Evolutionary conservation across 92 coral and sea anemone species (phyloP).

Genomic region (Phenganax marumi): DNA sequence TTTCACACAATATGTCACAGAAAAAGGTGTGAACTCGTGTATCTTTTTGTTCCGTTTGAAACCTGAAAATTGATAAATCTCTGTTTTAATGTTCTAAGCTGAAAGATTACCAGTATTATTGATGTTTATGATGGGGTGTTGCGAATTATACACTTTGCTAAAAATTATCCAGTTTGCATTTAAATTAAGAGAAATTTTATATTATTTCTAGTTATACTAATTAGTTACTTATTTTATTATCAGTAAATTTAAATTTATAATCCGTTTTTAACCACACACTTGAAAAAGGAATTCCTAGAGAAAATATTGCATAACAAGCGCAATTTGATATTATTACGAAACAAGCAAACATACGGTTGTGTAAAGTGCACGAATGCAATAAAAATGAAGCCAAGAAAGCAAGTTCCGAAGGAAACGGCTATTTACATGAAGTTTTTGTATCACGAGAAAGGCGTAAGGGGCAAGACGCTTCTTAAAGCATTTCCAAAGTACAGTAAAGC

Average conservation of each 20-base stretch:
- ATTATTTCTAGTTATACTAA: too few species aligned
- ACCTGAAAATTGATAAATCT: too few species aligned
- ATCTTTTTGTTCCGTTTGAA: too few species aligned
- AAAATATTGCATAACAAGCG: neutral
- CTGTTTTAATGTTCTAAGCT: too few species aligned
- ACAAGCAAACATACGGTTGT: neutral
- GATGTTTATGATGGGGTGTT: too few species aligned
- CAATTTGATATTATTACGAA: neutral
- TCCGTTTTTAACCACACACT: neutral
- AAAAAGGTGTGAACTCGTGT: too few species aligned
- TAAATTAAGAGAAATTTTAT: too few species aligned
- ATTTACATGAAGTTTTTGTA: constrained; percentile 7
- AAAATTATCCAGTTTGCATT: neutral
- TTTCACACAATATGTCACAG: too few species aligned
- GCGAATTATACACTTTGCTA: too few species aligned
- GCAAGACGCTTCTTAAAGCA: neutral
- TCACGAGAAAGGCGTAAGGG: neutral
- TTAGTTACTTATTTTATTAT: too few species aligned
- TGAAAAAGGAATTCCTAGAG: neutral
- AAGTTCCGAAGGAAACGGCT: constrained; percentile 12
- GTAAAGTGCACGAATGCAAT: neutral
- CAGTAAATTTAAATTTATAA: neutral
- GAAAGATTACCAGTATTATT: too few species aligned
- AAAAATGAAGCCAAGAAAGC: constrained; percentile 3
- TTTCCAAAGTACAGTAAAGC: neutral